Percentiles rank a stretch among this genome's conserved stretches.
Conservation (phyloP, 2,113 vertebrate species). For the Oxyruncus cristatus region DNA sequence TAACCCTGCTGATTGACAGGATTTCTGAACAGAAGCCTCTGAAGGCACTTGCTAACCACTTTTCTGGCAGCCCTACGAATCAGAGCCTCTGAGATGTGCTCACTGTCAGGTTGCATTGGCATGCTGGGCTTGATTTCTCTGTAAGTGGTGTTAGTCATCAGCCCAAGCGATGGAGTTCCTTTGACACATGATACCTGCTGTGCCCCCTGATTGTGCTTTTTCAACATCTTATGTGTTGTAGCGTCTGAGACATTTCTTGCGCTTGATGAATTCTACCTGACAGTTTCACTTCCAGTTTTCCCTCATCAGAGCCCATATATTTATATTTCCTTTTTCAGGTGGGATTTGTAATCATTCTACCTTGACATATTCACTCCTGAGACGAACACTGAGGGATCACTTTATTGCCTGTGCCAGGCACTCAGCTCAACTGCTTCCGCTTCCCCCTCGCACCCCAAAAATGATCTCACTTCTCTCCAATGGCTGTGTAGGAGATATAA, state of each 20-base stretch:
- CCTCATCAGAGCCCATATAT: neutral
- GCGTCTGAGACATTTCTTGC: neutral
- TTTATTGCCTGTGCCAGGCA: neutral
- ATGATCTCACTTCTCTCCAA: neutral
- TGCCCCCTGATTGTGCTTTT: neutral
- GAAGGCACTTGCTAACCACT: neutral
- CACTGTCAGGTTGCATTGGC: neutral
- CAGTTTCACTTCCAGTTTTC: neutral
- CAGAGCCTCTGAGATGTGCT: neutral
- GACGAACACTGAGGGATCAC: neutral
- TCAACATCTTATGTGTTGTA: rapidly evolving
- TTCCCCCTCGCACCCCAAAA: neutral
- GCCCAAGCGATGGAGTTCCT: neutral
- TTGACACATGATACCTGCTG: neutral
- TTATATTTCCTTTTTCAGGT: neutral
- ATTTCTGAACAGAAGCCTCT: neutral
- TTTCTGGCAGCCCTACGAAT: neutral
- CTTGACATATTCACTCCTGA: neutral
- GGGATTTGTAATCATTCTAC: neutral
- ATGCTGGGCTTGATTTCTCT: neutral
- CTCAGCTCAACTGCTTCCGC: neutral
- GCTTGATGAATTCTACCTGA: neutral
- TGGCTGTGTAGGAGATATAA: neutral
- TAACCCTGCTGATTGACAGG: neutral
- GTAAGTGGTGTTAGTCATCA: neutral